Evolutionary conservation across 2,888 invertebrate genomes (phyloP).

Genomic region (Drosophila antonietae): DNA sequence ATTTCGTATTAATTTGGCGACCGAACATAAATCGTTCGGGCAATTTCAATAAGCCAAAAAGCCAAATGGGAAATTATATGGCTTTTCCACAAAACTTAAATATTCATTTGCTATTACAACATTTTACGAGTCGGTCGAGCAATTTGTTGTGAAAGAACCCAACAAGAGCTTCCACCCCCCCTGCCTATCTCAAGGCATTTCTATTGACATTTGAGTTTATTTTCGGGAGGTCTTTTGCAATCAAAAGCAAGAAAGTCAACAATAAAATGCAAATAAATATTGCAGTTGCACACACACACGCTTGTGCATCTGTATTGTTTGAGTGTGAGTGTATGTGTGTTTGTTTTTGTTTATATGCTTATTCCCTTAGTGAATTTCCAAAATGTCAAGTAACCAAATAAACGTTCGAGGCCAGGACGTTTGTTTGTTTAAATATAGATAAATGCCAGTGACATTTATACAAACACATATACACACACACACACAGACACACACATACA

Average conservation of each 20-base stretch:
- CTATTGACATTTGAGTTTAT: constrained; percentile 52
- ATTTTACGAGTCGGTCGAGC: constrained; percentile 56
- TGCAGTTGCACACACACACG: constrained; percentile 41
- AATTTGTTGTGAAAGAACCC: constrained; percentile 38
- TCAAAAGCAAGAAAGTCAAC: constrained; percentile 70
- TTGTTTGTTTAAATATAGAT: constrained; percentile 76
- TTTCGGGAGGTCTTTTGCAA: constrained; percentile 47
- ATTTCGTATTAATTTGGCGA: constrained; percentile 72
- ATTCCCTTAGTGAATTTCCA: constrained; percentile 58
- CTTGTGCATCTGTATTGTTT: constrained; percentile 7
- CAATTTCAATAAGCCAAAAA: constrained; percentile 74
- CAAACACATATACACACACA: constrained; percentile 27
- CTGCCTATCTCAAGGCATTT: neutral
- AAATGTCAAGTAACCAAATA: constrained; percentile 77
- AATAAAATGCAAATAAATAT: constrained; percentile 69
- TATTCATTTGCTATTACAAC: constrained; percentile 75
- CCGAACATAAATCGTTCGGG: constrained; percentile 54
- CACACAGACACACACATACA: constrained; percentile 19
- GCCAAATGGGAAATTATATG: constrained; percentile 73
- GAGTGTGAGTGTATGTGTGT: constrained; percentile 8
- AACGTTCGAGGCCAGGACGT: constrained; percentile 60
- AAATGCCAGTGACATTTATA: constrained; percentile 71
- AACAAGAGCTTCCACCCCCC: too few species aligned
- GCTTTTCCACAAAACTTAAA: constrained; percentile 61
- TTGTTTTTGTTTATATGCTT: constrained; percentile 31